Conservation (phyloP, 2,797 vertebrate species). For the Molossus alvarezi region DNA sequence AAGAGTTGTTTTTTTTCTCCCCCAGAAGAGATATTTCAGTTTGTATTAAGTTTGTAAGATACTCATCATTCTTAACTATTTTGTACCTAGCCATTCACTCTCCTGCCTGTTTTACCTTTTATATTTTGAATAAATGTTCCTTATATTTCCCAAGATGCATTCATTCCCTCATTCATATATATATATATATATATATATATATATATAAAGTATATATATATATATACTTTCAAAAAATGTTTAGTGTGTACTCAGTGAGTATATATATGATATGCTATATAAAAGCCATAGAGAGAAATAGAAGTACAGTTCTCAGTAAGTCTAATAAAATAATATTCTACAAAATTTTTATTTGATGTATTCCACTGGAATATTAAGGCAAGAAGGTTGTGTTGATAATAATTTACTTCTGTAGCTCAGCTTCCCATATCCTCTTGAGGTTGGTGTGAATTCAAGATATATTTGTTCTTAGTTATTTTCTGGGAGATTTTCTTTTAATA, state of each 20-base stretch:
- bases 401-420: neutral
- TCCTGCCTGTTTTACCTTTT: neutral
- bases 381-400: neutral
- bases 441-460: neutral
- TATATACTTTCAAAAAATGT: neutral
- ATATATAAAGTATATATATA: too few relatives aligned
- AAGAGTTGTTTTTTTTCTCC: too few relatives aligned
- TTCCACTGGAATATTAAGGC: neutral
- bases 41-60: conserved; percentile 3
- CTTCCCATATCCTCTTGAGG: neutral
- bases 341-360: neutral
- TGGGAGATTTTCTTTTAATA: conserved; percentile 5
- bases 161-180: neutral
- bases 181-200: too few relatives aligned
- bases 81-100: neutral
- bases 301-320: neutral
- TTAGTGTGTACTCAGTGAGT: too few relatives aligned
- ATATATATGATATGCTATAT: neutral
- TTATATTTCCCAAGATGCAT: neutral
- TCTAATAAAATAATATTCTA: neutral
- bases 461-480: neutral
- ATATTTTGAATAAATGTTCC: neutral
- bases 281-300: neutral
- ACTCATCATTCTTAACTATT: neutral
- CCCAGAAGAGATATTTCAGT: neutral